Evolutionary conservation across 2,888 invertebrate species (phyloP).

Genomic region (Teinopalpus imperialis): DNA sequence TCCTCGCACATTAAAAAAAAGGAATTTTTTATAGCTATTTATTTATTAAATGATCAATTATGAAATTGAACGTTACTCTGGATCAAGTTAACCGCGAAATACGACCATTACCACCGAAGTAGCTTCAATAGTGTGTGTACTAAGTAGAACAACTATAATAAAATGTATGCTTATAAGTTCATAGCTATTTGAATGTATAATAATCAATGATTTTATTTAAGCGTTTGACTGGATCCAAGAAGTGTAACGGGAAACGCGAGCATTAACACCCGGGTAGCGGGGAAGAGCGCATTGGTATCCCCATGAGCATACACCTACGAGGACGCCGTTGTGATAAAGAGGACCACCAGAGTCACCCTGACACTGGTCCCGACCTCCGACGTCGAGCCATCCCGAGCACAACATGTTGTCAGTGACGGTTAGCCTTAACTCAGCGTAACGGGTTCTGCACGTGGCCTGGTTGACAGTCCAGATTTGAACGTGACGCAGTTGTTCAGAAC

Average conservation of each 20-base stretch:
- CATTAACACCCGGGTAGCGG: conserved; percentile 46
- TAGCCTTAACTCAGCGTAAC: not conserved
- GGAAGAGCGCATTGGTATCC: conserved; percentile 42
- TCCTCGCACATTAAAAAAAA: too few species aligned
- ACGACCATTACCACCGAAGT: too few species aligned
- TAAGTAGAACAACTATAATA: too few species aligned
- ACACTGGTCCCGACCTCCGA: conserved; percentile 14
- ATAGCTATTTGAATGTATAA: too few species aligned
- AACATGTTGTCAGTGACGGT: conserved; percentile 11
- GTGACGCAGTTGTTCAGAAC: conserved; percentile 24
- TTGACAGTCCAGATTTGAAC: conserved; percentile 6
- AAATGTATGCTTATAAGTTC: too few species aligned
- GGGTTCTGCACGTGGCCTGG: not conserved
- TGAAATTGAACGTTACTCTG: too few species aligned
- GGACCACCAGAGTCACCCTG: conserved; percentile 48
- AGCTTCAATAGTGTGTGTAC: too few species aligned
- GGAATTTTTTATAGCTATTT: too few species aligned
- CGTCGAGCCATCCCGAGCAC: conserved; percentile 27
- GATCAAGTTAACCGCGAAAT: too few species aligned
- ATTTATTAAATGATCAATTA: too few species aligned
- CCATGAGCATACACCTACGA: conserved; percentile 49
- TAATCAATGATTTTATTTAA: conserved; percentile 33
- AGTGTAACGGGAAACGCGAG: conserved; percentile 45
- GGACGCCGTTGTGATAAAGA: conserved; percentile 44
- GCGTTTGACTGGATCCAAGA: conserved; percentile 45